Evolutionary conservation across 2,888 invertebrate species (phyloP), one percentile per base, ranked within the genome.

Genomic region (Noctua fimbriata): DNA sequence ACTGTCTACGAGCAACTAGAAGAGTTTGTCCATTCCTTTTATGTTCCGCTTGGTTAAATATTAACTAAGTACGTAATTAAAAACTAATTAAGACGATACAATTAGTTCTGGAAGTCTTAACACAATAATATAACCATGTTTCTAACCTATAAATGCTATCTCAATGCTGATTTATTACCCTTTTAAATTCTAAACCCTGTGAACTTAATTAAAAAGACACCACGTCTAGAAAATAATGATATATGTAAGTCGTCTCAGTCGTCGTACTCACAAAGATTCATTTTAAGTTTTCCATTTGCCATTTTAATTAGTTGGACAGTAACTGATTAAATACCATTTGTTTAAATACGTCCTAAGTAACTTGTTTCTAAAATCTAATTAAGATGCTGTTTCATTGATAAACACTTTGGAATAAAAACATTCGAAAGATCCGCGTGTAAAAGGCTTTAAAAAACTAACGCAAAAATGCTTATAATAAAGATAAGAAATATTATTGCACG

Each of bases 41-140:
- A 73, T 72, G 16, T 86, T 73, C 36, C 52, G 16, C 28, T 79
- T 83, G 69, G 79, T 86, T 75, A 84, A 84, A 76, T 79, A 78
- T 85, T 71, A 32, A 73, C 10, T 44, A 52, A 70, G 52, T 66
- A 36, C 21, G 16, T 36, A 67, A 81, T 69, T 72, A 72, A 76
- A 63, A 69, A 60, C 12, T 7, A 70, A 78, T 70, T 58, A 65
- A 44, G 21, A 44, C 28, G 60, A 36, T 66, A 44, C 12, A 69
- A 79, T 71, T 58, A 70, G 9, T 83, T 24, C 6, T 71, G 16
- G n/a, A 47, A 10, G 2, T 32, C 60, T 74, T 52, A 44, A 47
- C 16, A 74, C 41, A 21, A 63, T 32, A 16, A 28, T 60, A 60
- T 52, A 69, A 41, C 12, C 12, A 52, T 28, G 21, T 36, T 36